These are phyloP conservation scores for Laticauda colubrina DNA, from an alignment of 2,113 vertebrate genomes.

Conservation along the genomic window DNA sequence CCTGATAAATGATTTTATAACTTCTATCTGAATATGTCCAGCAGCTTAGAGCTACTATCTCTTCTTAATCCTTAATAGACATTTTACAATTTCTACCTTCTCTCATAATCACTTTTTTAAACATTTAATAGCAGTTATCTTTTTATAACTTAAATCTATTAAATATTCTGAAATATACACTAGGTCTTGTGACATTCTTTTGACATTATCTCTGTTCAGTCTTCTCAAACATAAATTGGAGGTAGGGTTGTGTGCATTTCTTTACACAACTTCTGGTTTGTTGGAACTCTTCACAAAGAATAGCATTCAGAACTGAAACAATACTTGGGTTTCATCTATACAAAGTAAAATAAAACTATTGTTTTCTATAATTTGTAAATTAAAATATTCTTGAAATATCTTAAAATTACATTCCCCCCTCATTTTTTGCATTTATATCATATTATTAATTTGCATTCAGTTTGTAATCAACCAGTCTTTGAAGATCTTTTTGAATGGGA, in stretches of 20 bases:
- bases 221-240: neutral
- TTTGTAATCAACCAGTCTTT: neutral
- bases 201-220: neutral
- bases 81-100: neutral
- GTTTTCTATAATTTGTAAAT: neutral
- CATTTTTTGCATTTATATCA: neutral
- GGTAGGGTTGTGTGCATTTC: neutral
- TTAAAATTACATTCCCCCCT: neutral
- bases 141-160: neutral
- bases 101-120: neutral
- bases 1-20: neutral
- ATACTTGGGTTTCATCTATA: neutral
- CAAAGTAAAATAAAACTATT: neutral
- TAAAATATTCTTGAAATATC: neutral
- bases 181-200: neutral
- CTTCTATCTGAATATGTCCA: neutral
- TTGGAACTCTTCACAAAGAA: neutral
- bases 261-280: neutral
- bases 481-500: neutral
- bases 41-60: neutral
- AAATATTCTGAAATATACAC: neutral
- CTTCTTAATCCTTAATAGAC: neutral
- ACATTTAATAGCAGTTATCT: neutral
- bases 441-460: neutral
- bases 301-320: neutral